Conservation (phyloP, 1,140 invertebrate species). For the Branchinecta lindahli region DNA sequence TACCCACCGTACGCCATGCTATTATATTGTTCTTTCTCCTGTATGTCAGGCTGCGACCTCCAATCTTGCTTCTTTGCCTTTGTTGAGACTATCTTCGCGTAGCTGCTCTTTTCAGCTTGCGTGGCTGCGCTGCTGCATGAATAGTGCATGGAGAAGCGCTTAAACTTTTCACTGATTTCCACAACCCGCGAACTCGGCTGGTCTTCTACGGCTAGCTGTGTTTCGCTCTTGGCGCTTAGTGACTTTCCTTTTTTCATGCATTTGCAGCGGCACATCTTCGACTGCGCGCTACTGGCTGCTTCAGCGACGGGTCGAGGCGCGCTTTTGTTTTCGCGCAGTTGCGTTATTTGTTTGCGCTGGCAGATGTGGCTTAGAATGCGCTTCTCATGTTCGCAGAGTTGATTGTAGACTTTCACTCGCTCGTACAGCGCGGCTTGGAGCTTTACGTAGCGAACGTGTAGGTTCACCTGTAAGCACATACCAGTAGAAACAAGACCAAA, state of each 20-base stretch:
- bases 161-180: not conserved
- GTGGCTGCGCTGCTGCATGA: not conserved
- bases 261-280: slow-evolving; percentile 1
- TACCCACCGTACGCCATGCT: not conserved
- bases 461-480: slow-evolving; percentile 43
- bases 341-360: slow-evolving; percentile 3
- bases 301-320: not conserved
- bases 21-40: not conserved
- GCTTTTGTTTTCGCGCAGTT: not conserved
- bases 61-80: not conserved
- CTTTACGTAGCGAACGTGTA: slow-evolving; percentile 79
- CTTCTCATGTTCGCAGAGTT: slow-evolving; percentile 60
- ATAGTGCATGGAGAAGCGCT: not conserved
- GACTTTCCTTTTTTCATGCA: not conserved
- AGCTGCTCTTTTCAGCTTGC: not conserved
- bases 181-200: not conserved
- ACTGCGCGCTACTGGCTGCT: not conserved
- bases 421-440: slow-evolving; percentile 64
- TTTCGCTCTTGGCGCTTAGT: not conserved
- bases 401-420: slow-evolving; percentile 70
- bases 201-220: not conserved
- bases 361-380: slow-evolving; percentile 38
- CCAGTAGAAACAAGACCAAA: not conserved
- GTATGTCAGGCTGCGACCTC: not conserved
- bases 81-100: not conserved